Conservation (phyloP, 2,113 vertebrate genomes). For the Craseonycteris thonglongyai region DNA sequence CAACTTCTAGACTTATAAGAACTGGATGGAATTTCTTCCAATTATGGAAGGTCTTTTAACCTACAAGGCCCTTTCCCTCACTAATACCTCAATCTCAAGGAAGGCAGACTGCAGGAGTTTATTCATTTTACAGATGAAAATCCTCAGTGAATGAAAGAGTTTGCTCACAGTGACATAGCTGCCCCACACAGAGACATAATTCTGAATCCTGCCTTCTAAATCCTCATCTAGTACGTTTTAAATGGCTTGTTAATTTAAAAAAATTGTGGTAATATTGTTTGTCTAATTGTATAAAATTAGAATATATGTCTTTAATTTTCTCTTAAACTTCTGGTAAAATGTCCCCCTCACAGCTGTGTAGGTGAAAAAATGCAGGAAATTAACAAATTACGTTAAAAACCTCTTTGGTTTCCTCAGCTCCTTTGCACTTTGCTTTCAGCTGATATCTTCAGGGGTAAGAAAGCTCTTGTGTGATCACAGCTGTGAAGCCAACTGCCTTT, state of each 20-base stretch:
- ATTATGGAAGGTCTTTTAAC: not conserved
- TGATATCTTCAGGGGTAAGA: constrained; percentile 64
- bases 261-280: constrained; percentile 20
- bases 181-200: not conserved
- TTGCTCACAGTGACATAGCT: not conserved
- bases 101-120: not conserved
- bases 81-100: not conserved
- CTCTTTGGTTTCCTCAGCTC: constrained; percentile 68
- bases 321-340: constrained; percentile 67
- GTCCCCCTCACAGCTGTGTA: constrained; percentile 61
- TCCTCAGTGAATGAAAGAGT: not conserved
- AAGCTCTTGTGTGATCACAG: constrained; percentile 68
- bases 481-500: constrained; percentile 73
- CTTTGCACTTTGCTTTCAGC: constrained; percentile 71
- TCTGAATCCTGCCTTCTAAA: not conserved
- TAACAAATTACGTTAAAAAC: constrained; percentile 67
- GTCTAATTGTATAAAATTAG: constrained; percentile 57
- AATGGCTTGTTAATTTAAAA: constrained; percentile 42
- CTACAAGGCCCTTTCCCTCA: not conserved
- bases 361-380: constrained; percentile 75
- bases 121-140: not conserved
- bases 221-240: not conserved
- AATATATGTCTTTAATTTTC: constrained; percentile 69
- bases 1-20: not conserved
- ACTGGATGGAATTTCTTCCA: not conserved